Base-by-base conservation (phyloP, 2,113 vertebrate genomes). In the Vulpes vulpes region DNA sequence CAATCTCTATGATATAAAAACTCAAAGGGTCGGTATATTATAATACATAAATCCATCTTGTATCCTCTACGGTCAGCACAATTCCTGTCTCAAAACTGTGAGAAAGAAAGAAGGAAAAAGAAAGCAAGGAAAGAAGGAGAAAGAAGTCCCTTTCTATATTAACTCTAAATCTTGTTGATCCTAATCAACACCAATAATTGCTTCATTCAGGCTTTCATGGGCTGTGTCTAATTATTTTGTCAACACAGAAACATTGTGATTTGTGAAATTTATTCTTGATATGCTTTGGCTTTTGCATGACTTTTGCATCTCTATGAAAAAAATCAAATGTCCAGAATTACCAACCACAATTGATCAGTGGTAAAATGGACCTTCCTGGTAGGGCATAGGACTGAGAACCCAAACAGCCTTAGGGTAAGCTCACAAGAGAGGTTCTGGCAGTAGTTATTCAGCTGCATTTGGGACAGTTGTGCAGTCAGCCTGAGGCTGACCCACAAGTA, bases 251-350 rank as follows among this genome's bases (percentile, higher is more conserved):
- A 32, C 64, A 84, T 64, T 78, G 96, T 53, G 16, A 51, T 88
- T 94, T 84, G 1, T 96, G 71, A 97, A 84, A 32, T 87, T 95
- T 80, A 51, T 51, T 97, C 32, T 93, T 86, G 14, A 53, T 71
- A 55, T 51, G 59, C 16, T 96, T 92, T 85, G 73, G 51, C 12
- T 35, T 94, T n/a, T 80, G 35, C 5, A 64, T n/a, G 16, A 92
- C 57, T 79, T 96, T 60, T 84, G 32, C 6, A 69, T 86, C 53
- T 49, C 27, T 73, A 20, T 91, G 57, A 57, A 62, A 93, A 91
- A 78, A 86, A 27, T 55, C 17, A 73, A 8, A 27, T 30, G 0
- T 79, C 86, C 23, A 43, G 82, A 81, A 43, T 86, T 60, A 86
- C 78, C 49, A 91, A 69, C n/a, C 14, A 57, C 23, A 71, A 49